These are phyloP conservation scores for Trogon surrucura DNA, from an alignment of 2,113 vertebrate species.

Conservation along the genomic window DNA sequence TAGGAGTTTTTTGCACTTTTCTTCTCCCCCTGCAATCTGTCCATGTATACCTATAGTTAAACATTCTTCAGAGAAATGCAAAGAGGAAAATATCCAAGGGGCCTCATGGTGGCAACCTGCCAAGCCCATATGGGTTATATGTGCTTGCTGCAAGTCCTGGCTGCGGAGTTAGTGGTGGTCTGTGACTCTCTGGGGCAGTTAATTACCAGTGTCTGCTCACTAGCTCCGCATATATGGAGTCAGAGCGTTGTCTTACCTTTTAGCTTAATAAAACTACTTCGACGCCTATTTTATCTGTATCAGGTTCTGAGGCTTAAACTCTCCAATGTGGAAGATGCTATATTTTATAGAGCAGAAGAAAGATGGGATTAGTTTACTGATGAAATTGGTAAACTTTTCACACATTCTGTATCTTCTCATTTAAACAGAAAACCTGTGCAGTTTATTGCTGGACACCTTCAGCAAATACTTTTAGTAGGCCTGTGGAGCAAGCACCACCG, in stretches of 20 bases:
- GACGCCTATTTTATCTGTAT: neutral
- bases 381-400: neutral
- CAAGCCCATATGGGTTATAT: neutral
- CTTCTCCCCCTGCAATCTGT: neutral
- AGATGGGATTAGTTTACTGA: neutral
- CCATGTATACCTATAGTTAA: neutral
- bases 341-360: neutral
- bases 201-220: neutral
- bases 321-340: neutral
- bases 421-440: neutral
- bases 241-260: neutral
- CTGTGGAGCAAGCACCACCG: neutral
- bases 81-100: neutral
- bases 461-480: neutral
- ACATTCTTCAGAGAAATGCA: neutral
- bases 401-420: neutral
- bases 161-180: neutral
- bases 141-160: neutral
- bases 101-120: neutral
- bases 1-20: rapidly evolving
- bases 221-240: rapidly evolving
- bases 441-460: neutral
- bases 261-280: neutral
- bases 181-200: neutral
- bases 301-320: neutral